Evolutionary conservation across 2,888 invertebrate species (phyloP).

Genomic region (Campoplex nolae): DNA sequence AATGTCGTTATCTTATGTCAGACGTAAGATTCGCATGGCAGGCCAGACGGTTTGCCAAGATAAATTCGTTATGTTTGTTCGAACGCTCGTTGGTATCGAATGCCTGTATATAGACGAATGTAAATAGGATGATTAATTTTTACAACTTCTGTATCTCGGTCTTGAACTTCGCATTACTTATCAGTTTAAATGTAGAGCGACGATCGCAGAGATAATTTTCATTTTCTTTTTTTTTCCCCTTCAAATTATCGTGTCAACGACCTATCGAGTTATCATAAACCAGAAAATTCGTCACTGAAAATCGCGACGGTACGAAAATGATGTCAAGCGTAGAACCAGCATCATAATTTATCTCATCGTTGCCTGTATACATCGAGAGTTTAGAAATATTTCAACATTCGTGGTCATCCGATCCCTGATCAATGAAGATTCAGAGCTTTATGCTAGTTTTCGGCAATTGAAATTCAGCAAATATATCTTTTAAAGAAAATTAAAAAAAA

Average conservation of each 20-base stretch:
- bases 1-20: conserved; percentile 30
- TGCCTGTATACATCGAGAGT: neutral
- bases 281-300: neutral
- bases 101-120: neutral
- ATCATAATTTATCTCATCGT: neutral
- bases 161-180: conserved; percentile 26
- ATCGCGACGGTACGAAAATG: neutral
- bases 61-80: neutral
- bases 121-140: neutral
- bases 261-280: neutral
- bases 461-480: neutral
- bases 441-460: neutral
- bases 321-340: neutral
- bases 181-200: neutral
- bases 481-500: too few relatives aligned
- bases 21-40: conserved; percentile 7
- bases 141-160: neutral
- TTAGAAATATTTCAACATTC: neutral
- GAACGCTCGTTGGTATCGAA: neutral
- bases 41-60: conserved; percentile 27
- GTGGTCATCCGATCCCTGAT: neutral
- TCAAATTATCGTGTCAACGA: neutral
- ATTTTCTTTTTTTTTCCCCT: neutral
- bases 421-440: neutral
- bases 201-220: neutral